Evolutionary conservation across 64 coral and sea anemone species (phyloP), one percentile per base, ranked within the genome.

Genomic region (Actinia equina): DNA sequence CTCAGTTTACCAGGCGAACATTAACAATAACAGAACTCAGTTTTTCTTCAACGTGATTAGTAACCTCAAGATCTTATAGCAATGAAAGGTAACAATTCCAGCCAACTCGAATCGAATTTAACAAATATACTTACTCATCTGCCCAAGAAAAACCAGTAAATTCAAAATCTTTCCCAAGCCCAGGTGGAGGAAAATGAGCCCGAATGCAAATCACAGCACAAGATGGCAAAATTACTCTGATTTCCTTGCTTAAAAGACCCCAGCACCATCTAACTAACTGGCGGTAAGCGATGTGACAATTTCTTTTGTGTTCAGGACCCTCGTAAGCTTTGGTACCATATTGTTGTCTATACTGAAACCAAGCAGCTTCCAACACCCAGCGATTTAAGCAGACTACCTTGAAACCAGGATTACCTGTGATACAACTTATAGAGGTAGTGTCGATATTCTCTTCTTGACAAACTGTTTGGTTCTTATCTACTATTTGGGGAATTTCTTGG

Each of bases 331-430:
- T 11, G 7, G 3, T 17, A 16, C 83, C 55, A 15, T 85, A 64
- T 13, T 63, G 83, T 12, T 85, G 83, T 26, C 18, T 85, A n/a
- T 85, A 63, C 57, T 85, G 83, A 17, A 43, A 42, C 83, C 83
- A 85, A 23, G 59, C 59, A 4, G 83, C 30, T 43, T 85, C 56
- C 26, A 85, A 20, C 2, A 85, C 59, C 59, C 83, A 85, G 17
- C 17, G 10, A 44, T 85, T 62, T 53, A n/a, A n/a, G n/a, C n/a
- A n/a, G n/a, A n/a, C n/a, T n/a, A n/a, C 11, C 52, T 53, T 53
- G 11, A 53, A 4, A 53, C 11, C 11, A 11, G 4, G 5, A 53
- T 53, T 6, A 53, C 52, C 52, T 53, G 52, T 53, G 11, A 53
- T 53, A 53, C 20, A 22, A 20, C n/a, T n/a, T n/a, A n/a, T n/a